A percentile compares a stretch with the other conserved stretches of the same genome.
phyloP scores from a whole-genome alignment of 1,140 invertebrate genomes.

The Drosophila eugracilis region DNA sequence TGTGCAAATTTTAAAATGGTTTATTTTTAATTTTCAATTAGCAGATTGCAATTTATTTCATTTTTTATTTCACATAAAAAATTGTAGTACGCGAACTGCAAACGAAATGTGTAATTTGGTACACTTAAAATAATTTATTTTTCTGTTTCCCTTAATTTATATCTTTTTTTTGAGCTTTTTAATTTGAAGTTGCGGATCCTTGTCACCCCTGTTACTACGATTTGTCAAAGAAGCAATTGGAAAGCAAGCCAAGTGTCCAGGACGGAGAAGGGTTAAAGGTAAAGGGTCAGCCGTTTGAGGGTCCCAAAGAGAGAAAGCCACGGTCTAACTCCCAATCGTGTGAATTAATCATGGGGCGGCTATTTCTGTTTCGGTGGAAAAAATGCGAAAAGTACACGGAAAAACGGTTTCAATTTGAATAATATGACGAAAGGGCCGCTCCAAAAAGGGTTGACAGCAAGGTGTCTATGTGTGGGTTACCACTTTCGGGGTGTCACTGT shows the following conservation, averaged over 20 bases:
- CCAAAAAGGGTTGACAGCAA: constrained; percentile 59
- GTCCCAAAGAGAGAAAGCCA: constrained; percentile 16
- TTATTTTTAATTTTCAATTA: constrained; percentile 50
- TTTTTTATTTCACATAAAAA: background rate
- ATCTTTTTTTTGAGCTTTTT: constrained; percentile 8
- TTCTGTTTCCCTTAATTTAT: background rate
- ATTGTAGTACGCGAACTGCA: background rate
- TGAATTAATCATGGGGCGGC: constrained; percentile 73
- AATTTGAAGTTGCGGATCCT: constrained; percentile 21
- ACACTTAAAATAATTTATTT: background rate
- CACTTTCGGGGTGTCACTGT: constrained; percentile 60
- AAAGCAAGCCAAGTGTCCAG: constrained; percentile 30
- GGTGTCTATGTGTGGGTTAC: constrained; percentile 31
- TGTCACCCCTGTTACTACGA: constrained; percentile 25
- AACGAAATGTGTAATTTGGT: background rate
- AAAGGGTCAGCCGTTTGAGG: constrained; percentile 25
- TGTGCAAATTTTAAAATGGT: constrained; percentile 26
- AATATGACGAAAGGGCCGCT: constrained; percentile 54
- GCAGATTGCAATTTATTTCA: constrained; percentile 3
- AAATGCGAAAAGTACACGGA: constrained; percentile 78
- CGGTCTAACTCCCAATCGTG: constrained; percentile 12
- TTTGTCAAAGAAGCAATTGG: constrained; percentile 51
- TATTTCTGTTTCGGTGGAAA: constrained; percentile 66
- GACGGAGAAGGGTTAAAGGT: constrained; percentile 9
- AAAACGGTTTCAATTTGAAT: constrained; percentile 73